phyloP scores from a whole-genome alignment of 1,140 invertebrate genomes.

The Diabrotica virgifera region DNA sequence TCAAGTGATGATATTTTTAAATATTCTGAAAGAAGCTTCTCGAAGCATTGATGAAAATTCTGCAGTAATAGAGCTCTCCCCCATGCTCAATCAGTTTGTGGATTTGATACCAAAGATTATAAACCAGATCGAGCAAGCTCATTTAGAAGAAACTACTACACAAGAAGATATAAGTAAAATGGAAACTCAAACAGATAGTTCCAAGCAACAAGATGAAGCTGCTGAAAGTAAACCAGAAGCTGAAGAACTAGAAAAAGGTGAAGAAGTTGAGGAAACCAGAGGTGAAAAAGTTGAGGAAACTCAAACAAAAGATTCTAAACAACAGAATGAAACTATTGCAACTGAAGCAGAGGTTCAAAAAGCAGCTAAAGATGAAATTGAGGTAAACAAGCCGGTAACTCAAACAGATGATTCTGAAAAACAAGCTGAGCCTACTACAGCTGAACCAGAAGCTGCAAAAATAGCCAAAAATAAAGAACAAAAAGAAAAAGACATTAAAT shows the following conservation, averaged over 20 bases:
- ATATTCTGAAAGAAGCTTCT: conserved; percentile 31
- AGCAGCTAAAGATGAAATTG: not conserved
- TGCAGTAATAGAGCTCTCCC: conserved; percentile 27
- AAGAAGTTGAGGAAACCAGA: not conserved
- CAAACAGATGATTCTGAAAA: not conserved
- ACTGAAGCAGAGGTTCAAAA: not conserved
- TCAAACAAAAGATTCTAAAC: not conserved
- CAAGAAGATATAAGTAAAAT: not conserved
- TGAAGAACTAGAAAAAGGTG: not conserved
- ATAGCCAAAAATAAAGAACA: not conserved
- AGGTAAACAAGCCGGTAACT: not conserved
- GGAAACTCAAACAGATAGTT: not conserved
- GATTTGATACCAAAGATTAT: conserved; percentile 26
- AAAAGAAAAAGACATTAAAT: too few species aligned
- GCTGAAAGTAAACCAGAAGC: not conserved
- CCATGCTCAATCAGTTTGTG: conserved; percentile 22
- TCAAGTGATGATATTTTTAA: conserved; percentile 26
- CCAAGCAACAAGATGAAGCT: not conserved
- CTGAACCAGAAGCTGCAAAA: not conserved
- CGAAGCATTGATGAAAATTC: conserved; percentile 28
- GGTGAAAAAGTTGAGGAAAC: not conserved
- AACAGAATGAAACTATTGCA: not conserved
- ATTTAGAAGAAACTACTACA: conserved; percentile 23
- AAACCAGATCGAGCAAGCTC: conserved; percentile 24
- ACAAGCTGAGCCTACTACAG: not conserved